phyloP scores from a whole-genome alignment of 1,140 invertebrate species.

The Venustaconcha ellipsiformis region DNA sequence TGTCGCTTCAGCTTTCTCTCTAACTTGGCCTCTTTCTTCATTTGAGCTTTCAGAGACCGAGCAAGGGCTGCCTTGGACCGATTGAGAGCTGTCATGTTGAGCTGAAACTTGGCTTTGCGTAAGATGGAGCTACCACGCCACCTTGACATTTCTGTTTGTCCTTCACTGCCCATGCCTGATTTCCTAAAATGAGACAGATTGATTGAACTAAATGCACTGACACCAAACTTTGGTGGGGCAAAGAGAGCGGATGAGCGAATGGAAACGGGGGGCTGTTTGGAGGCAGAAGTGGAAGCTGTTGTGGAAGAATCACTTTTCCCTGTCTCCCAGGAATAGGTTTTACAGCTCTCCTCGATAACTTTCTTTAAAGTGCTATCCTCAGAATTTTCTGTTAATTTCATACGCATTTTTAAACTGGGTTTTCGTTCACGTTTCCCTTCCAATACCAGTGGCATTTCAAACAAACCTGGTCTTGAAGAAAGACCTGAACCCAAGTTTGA shows the following conservation, averaged over 20 bases:
- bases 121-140: conserved; percentile 41
- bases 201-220: conserved; percentile 31
- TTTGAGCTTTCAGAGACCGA: conserved; percentile 62
- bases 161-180: conserved; percentile 19
- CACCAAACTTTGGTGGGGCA: conserved; percentile 45
- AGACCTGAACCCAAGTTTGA: too few species aligned
- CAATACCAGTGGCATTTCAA: conserved; percentile 64
- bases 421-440: conserved; percentile 66
- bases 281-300: conserved; percentile 8
- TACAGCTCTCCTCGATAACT: too few species aligned
- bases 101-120: conserved; percentile 63
- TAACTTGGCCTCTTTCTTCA: conserved; percentile 61
- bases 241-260: conserved; percentile 33
- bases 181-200: conserved; percentile 28
- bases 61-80: conserved; percentile 64
- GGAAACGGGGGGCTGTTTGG: conserved; percentile 14
- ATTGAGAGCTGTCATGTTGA: conserved; percentile 60
- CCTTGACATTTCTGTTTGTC: conserved; percentile 4
- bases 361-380: neutral
- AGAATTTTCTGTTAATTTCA: conserved; percentile 48
- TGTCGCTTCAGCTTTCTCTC: conserved; percentile 33
- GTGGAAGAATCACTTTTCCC: too few species aligned
- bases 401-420: conserved; percentile 61
- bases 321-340: too few species aligned
- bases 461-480: conserved; percentile 10